Evolutionary conservation across 2,797 vertebrate genomes (phyloP).

Genomic region (Protonibea diacanthus): DNA sequence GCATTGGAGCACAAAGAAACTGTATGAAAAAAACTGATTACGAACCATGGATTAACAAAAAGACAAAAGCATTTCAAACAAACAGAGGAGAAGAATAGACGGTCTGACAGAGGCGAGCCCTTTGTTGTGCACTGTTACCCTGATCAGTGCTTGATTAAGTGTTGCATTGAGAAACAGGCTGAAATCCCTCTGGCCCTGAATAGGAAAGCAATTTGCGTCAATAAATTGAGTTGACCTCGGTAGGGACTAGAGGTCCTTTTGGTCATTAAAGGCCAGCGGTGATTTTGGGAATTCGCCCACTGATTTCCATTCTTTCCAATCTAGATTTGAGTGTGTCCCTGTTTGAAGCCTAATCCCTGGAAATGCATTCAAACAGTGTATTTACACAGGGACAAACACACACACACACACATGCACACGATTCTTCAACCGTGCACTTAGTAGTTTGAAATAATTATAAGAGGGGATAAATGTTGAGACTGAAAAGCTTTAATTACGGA

Average conservation of each 20-base stretch:
- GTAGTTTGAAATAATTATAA: slow-evolving; percentile 78
- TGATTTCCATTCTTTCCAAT: slow-evolving; percentile 53
- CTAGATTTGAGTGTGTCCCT: slow-evolving; percentile 37
- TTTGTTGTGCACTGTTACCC: neutral
- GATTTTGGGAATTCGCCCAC: slow-evolving; percentile 42
- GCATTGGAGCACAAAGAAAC: neutral
- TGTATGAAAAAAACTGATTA: neutral
- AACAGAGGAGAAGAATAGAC: neutral
- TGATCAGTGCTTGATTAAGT: neutral
- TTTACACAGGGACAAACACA: slow-evolving; percentile 38
- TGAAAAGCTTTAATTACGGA: slow-evolving; percentile 83
- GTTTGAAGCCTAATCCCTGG: slow-evolving; percentile 55
- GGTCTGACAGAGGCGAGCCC: neutral
- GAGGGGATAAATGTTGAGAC: slow-evolving; percentile 75
- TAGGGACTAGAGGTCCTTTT: slow-evolving; percentile 14
- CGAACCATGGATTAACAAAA: neutral
- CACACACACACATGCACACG: slow-evolving; percentile 17
- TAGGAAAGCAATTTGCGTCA: slow-evolving; percentile 22
- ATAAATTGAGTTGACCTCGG: slow-evolving; percentile 26
- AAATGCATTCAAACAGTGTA: slow-evolving; percentile 51
- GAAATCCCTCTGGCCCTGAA: neutral
- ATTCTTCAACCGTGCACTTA: slow-evolving; percentile 53
- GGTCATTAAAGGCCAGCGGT: slow-evolving; percentile 28
- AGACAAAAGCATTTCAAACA: neutral
- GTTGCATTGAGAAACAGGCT: neutral